Percentiles rank a stretch among this genome's conserved stretches.
Conservation (phyloP, 2,888 invertebrate species). For the Nesidiocoris tenuis region DNA sequence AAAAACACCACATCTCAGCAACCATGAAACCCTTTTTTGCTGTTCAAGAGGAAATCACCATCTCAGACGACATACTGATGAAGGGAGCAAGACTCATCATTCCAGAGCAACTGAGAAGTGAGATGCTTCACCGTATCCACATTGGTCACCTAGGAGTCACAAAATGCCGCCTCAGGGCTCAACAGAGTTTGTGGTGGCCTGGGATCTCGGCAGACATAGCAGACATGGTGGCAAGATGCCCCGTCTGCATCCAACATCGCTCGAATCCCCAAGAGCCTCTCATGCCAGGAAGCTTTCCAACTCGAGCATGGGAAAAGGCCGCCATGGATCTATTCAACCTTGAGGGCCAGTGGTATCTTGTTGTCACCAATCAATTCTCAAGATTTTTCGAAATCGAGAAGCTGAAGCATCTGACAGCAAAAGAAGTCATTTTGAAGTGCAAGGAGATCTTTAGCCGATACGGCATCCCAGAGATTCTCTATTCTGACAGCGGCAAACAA, state of each 20-base stretch:
- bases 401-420: background rate
- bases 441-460: conserved; percentile 9
- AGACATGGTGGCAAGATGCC: background rate
- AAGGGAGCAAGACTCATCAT: too few species aligned
- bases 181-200: conserved; percentile 8
- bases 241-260: conserved; percentile 6
- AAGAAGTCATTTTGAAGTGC: background rate
- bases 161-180: background rate
- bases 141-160: background rate
- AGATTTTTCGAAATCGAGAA: conserved; percentile 7
- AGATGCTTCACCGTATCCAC: conserved; percentile 4
- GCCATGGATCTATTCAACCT: conserved; percentile 14
- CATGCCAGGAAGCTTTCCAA: conserved; percentile 1
- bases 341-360: background rate
- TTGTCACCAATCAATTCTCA: background rate
- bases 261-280: conserved; percentile 7
- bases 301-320: conserved; percentile 2
- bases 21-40: too few species aligned
- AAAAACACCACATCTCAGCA: too few species aligned
- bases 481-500: conserved; percentile 19
- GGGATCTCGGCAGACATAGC: conserved; percentile 1
- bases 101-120: background rate
- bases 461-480: conserved; percentile 7
- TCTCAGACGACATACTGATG: too few species aligned
- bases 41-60: too few species aligned